phyloP scores from a whole-genome alignment of 1,140 invertebrate species.

The Steinernema khuongi region DNA sequence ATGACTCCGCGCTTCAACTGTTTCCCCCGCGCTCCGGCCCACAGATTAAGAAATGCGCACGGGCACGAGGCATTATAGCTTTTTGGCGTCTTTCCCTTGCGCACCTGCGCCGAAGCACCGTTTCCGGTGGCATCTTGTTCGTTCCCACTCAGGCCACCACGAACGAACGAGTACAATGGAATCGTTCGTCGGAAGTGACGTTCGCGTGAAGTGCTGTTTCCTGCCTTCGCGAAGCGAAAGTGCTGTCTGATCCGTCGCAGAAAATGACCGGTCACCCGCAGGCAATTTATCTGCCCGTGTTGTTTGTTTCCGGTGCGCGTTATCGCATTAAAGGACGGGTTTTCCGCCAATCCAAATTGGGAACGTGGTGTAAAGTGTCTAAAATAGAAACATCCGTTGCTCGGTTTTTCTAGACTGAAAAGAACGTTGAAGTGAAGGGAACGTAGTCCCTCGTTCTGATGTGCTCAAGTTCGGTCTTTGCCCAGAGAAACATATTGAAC shows the following conservation, averaged over 20 bases:
- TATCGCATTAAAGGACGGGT: neutral
- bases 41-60: no score
- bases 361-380: neutral
- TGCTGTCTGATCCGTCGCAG: conserved; percentile 12
- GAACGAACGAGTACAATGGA: no score
- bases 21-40: no score
- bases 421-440: no score
- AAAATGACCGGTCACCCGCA: conserved; percentile 7
- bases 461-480: no score
- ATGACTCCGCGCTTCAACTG: no score
- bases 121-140: neutral
- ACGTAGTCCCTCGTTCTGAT: no score
- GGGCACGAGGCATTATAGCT: no score
- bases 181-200: conserved; percentile 2
- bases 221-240: neutral
- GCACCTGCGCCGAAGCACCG: no score
- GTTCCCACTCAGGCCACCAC: no score
- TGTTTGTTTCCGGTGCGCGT: conserved; percentile 13
- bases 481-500: no score
- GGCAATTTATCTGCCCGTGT: neutral
- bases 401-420: neutral
- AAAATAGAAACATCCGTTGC: neutral
- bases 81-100: no score
- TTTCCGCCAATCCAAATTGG: neutral
- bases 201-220: neutral